Percentiles rank a stretch among this genome's conserved stretches.
Conservation (phyloP, 1,140 invertebrate genomes). For the Physella acuta region DNA sequence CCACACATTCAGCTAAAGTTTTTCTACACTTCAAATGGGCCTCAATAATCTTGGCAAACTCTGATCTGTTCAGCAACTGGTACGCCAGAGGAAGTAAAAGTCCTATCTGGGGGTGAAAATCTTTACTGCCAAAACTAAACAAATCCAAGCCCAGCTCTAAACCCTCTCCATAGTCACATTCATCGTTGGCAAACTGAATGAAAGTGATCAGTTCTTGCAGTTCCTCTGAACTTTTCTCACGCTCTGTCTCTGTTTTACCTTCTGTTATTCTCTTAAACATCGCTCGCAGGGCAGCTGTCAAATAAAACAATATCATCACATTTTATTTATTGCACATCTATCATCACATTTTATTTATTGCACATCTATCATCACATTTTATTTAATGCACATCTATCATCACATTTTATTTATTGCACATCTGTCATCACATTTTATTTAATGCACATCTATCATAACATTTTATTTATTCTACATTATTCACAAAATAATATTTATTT, state of each 20-base stretch:
- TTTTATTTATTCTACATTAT: too few species aligned
- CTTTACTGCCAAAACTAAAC: constrained; percentile 67
- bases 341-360: too few species aligned
- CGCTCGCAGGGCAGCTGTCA: constrained; percentile 71
- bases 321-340: too few species aligned
- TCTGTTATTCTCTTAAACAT: constrained; percentile 71
- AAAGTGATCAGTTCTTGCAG: constrained; percentile 65
- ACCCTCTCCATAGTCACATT: constrained; percentile 90
- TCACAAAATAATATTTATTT: too few species aligned
- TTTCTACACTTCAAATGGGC: constrained; percentile 68
- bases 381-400: too few species aligned
- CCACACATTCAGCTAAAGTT: constrained; percentile 14
- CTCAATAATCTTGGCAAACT: constrained; percentile 74
- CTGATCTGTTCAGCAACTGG: constrained; percentile 71
- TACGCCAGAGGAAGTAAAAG: constrained; percentile 77
- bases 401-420: too few species aligned
- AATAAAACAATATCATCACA: neutral
- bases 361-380: too few species aligned
- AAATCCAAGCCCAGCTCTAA: constrained; percentile 84
- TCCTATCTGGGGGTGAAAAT: constrained; percentile 68
- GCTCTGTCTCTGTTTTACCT: constrained; percentile 65
- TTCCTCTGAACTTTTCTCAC: constrained; percentile 66
- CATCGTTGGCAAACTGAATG: constrained; percentile 86
- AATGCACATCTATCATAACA: too few species aligned
- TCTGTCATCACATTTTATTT: too few species aligned